Conservation (phyloP, 2,888 invertebrate species). For the Fragum whitleyi region DNA sequence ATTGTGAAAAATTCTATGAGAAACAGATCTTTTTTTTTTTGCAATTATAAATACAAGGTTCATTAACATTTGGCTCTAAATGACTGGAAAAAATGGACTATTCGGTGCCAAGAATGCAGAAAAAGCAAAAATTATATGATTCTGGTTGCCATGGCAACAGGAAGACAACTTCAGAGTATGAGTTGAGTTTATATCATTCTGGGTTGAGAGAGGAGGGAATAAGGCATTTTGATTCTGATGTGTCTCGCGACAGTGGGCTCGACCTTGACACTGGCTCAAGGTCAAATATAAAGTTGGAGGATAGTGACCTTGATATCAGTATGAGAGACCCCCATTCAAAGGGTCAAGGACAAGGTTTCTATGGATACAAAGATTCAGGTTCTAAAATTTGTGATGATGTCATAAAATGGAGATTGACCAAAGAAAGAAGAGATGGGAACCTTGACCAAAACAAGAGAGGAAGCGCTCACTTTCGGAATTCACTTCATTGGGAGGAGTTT, state of each 20-base stretch:
- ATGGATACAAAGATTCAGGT: not conserved
- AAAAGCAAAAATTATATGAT: constrained; percentile 11
- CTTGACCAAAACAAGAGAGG: constrained; percentile 32
- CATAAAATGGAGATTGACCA: constrained; percentile 48
- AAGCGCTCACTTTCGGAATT: constrained; percentile 38
- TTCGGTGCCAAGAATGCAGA: constrained; percentile 6
- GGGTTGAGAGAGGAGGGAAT: constrained; percentile 8
- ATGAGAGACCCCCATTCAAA: constrained; percentile 34
- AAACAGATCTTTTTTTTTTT: not conserved
- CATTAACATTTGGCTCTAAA: not conserved
- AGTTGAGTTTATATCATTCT: constrained; percentile 10
- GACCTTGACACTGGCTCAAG: constrained; percentile 52
- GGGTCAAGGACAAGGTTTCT: constrained; percentile 21
- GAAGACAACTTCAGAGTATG: constrained; percentile 21
- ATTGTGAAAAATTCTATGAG: too few relatives aligned
- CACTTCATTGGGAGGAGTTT: constrained; percentile 64
- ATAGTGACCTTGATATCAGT: constrained; percentile 30
- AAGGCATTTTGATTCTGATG: constrained; percentile 24
- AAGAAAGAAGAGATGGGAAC: constrained; percentile 19
- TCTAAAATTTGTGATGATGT: constrained; percentile 52
- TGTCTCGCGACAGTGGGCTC: constrained; percentile 54
- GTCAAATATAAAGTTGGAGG: constrained; percentile 31
- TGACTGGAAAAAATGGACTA: constrained; percentile 17
- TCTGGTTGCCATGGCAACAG: constrained; percentile 19
- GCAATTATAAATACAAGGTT: not conserved